A percentile compares a stretch with the other conserved stretches of the same genome.
Conservation (phyloP, 1,140 invertebrate species). For the Mycetomoellerius zeteki region DNA sequence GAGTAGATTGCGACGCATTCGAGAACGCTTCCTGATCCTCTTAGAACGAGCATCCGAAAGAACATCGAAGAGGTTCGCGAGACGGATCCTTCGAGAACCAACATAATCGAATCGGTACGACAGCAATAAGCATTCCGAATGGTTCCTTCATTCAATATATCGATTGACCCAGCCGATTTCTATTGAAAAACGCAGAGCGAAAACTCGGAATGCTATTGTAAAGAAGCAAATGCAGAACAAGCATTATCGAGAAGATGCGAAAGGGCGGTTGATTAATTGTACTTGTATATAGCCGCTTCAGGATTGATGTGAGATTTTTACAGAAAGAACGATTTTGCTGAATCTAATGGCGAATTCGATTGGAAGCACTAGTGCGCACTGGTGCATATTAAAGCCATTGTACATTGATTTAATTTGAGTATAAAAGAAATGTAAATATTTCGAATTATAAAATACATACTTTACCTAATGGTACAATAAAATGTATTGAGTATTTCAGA, state of each 20-base stretch:
- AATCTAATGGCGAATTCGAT: too few species aligned
- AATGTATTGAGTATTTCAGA: too few species aligned
- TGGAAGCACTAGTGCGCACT: too few species aligned
- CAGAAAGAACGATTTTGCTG: too few species aligned
- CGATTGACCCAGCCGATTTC: constrained; percentile 37
- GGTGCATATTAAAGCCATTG: too few species aligned
- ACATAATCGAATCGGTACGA: constrained; percentile 63
- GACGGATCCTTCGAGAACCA: constrained; percentile 46
- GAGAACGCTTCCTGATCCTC: constrained; percentile 39
- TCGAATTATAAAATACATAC: too few species aligned
- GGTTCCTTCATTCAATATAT: constrained; percentile 36
- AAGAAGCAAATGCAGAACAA: constrained; percentile 33
- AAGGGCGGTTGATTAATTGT: constrained; percentile 3
- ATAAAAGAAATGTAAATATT: too few species aligned
- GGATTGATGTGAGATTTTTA: constrained; percentile 3
- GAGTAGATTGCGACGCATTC: constrained; percentile 60
- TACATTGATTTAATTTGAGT: too few species aligned
- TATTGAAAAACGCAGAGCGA: constrained; percentile 43
- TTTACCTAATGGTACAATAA: too few species aligned
- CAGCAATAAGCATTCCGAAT: constrained; percentile 56
- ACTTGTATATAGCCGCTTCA: neutral
- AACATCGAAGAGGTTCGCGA: neutral
- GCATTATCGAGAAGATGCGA: constrained; percentile 28
- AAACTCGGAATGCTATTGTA: constrained; percentile 24
- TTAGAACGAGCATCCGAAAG: constrained; percentile 16